These are phyloP conservation scores for Bos indicus DNA, from an alignment of 2,113 vertebrate species.

Conservation along the genomic window DNA sequence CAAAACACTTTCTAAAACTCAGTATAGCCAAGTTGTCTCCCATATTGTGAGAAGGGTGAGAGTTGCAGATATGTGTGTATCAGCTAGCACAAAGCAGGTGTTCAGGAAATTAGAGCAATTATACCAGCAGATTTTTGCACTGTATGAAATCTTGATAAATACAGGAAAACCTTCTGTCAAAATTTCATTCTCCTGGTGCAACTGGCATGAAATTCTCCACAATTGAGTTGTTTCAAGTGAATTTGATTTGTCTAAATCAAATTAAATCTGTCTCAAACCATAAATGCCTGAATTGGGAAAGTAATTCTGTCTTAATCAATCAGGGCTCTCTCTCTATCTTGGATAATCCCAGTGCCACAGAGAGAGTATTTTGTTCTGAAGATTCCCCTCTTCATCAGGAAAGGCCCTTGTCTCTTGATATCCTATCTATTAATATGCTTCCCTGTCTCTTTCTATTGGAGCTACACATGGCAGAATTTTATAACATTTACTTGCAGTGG, in stretches of 20 bases:
- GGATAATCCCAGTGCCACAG: not conserved
- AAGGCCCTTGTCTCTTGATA: not conserved
- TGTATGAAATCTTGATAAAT: not conserved
- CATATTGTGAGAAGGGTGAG: not conserved
- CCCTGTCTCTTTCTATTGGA: not conserved
- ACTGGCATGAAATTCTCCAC: not conserved
- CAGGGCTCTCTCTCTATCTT: not conserved
- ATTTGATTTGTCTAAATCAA: not conserved
- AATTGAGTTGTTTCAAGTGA: not conserved
- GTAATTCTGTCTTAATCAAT: not conserved
- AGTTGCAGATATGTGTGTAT: not conserved
- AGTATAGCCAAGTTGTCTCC: not conserved
- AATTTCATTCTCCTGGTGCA: not conserved
- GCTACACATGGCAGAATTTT: not conserved
- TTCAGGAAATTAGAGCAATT: not conserved
- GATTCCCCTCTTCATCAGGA: not conserved
- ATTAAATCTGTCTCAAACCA: not conserved
- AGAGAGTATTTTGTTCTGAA: not conserved
- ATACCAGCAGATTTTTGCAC: not conserved
- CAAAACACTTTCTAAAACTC: not conserved
- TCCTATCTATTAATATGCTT: fast-evolving
- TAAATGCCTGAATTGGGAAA: not conserved
- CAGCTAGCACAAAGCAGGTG: not conserved
- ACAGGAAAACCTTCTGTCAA: not conserved
- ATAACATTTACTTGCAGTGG: not conserved